Conservation (phyloP, 2,797 vertebrate genomes). For the Lacerta bilineata region DNA sequence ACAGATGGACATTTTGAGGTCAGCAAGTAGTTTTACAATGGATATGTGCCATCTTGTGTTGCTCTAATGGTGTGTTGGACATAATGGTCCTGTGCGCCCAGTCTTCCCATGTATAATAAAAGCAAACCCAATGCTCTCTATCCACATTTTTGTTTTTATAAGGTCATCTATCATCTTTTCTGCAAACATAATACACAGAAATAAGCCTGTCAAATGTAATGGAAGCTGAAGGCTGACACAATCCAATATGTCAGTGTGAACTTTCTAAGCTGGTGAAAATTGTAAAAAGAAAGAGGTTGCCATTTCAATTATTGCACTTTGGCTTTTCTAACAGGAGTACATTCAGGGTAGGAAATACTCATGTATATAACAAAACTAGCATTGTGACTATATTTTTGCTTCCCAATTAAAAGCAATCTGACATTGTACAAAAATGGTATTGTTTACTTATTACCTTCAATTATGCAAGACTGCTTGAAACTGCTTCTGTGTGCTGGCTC, state of each 20-base stretch:
- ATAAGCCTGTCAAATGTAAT: conserved; percentile 15
- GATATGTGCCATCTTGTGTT: neutral
- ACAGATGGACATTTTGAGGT: neutral
- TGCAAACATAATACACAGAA: neutral
- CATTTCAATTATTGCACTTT: neutral
- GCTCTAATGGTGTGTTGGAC: neutral
- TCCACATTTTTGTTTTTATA: neutral
- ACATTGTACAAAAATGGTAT: no score
- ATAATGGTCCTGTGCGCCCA: neutral
- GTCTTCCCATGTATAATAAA: conserved; percentile 5
- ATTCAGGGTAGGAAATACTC: neutral
- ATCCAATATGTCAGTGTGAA: conserved; percentile 7
- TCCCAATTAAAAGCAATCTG: neutral
- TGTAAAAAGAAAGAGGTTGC: neutral
- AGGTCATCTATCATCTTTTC: conserved; percentile 14
- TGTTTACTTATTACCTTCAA: neutral
- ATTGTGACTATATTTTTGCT: neutral
- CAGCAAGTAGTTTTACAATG: neutral
- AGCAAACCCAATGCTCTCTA: conserved; percentile 5
- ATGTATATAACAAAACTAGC: neutral
- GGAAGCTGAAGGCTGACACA: neutral
- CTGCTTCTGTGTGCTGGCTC: neutral
- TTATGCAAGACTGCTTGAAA: neutral
- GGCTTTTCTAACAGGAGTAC: neutral
- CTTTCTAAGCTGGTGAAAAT: neutral